Evolutionary conservation across 2,888 invertebrate genomes (phyloP).

Genomic region (Apamea crenata): DNA sequence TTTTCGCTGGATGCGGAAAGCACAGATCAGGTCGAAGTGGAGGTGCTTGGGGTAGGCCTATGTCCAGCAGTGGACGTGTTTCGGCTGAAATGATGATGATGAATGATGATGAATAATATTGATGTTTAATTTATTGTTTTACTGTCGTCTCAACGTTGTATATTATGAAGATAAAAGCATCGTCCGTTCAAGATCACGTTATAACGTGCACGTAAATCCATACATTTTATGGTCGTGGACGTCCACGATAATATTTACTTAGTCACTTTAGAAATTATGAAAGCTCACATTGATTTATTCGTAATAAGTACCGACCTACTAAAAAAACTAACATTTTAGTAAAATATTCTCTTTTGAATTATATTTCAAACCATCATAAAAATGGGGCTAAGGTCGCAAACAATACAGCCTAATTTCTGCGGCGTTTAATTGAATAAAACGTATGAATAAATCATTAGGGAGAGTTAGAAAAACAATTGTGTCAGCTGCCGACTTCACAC

Average conservation of each 20-base stretch:
- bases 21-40: too few species aligned
- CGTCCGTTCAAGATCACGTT: too few species aligned
- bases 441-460: conserved; percentile 4
- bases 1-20: too few species aligned
- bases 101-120: too few species aligned
- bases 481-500: conserved; percentile 39
- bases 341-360: background rate
- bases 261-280: background rate
- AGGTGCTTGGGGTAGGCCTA: too few species aligned
- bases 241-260: background rate
- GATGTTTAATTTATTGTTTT: too few species aligned
- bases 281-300: background rate
- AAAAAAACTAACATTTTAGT: background rate
- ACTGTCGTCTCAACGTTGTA: too few species aligned
- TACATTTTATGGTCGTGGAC: background rate
- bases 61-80: too few species aligned
- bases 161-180: too few species aligned
- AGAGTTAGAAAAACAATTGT: conserved; percentile 30
- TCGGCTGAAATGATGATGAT: too few species aligned
- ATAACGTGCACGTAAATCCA: background rate
- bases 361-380: conserved; percentile 4
- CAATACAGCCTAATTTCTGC: conserved; percentile 7
- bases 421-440: conserved; percentile 19
- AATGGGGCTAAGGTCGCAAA: background rate
- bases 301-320: background rate